Conservation (phyloP, 2,113 vertebrate species). For the Colossoma macropomum region DNA sequence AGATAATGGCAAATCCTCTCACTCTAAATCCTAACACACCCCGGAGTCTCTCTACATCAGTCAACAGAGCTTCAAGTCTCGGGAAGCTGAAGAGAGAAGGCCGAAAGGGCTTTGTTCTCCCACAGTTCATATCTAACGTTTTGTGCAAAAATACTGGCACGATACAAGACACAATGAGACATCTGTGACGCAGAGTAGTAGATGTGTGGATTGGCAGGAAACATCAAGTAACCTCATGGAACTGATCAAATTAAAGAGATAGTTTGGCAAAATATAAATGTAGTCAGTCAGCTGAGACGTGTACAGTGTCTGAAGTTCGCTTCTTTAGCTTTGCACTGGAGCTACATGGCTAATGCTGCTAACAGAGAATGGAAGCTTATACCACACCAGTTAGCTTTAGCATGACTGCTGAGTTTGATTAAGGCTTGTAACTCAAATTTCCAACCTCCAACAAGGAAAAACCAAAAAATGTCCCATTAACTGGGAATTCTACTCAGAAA, state of each 20-base stretch:
- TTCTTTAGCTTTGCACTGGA: background rate
- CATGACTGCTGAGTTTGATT: no score
- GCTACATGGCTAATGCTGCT: no score
- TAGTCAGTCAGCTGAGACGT: background rate
- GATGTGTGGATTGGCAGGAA: background rate
- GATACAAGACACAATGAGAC: background rate
- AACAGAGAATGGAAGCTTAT: no score
- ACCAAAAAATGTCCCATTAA: no score
- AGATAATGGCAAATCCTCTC: slow-evolving; percentile 36
- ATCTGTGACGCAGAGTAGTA: background rate
- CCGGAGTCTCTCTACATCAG: slow-evolving; percentile 16
- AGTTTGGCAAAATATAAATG: background rate
- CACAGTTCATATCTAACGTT: background rate
- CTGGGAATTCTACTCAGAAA: no score
- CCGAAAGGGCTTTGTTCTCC: background rate
- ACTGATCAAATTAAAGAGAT: background rate
- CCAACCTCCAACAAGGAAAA: no score
- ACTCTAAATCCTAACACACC: background rate
- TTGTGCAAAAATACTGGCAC: background rate
- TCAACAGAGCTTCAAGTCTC: slow-evolving; percentile 5
- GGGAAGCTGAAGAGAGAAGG: background rate
- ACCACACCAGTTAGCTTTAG: no score
- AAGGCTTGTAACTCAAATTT: no score
- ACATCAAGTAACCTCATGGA: background rate
- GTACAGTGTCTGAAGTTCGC: background rate